Base-by-base conservation (phyloP, 92 coral and sea anemone species). In the Phenganax marumi region DNA sequence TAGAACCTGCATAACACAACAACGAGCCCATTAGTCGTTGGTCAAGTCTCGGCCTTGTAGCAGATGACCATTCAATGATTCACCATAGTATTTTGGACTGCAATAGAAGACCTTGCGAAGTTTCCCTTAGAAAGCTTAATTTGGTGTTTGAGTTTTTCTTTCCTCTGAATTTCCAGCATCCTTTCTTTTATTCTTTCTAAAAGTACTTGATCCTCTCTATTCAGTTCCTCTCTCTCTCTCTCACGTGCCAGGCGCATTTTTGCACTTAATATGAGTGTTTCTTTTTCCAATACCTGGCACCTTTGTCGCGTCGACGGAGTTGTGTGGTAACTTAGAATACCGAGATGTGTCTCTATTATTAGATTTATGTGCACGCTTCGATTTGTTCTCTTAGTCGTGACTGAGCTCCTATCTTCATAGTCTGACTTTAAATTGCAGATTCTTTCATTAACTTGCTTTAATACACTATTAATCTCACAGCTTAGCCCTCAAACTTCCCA, bases 141-240 rank as follows among this genome's bases (percentile, higher is more conserved):
- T 57, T 84, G 65, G n/a, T 87, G 80, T 54, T 55, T 83, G 12
- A 81, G 66, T 18, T 77, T 53, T 63, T 88, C 85, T 84, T 88
- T 73, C 39, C 66, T 74, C 49, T 39, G 72, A 26, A 83, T 43
- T 60, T 75, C 83, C 47, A 66, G 79, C 77, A n/a, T 87, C 61
- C 52, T 69, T 12, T 69, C 75, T 26, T 76, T 70, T 12, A 86
- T 55, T 11, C 54, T 73, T n/a, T 10, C 76, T 69, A 84, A 52
- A 10, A 33, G 53, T 24, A 52, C 23, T n/a, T 84, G 57, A 47
- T 83, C 52, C 57, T 25, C 75, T 60, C 47, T 11, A 52, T 77
- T 81, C 4, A 61, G 12, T 25, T 71, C 63, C 77, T 87, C 76
- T 54, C n/a, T n/a, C n/a, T n/a, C n/a, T n/a, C 53, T 87, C 47